Conservation (phyloP, 1,140 invertebrate genomes). For the Hypsibius dujardini region DNA sequence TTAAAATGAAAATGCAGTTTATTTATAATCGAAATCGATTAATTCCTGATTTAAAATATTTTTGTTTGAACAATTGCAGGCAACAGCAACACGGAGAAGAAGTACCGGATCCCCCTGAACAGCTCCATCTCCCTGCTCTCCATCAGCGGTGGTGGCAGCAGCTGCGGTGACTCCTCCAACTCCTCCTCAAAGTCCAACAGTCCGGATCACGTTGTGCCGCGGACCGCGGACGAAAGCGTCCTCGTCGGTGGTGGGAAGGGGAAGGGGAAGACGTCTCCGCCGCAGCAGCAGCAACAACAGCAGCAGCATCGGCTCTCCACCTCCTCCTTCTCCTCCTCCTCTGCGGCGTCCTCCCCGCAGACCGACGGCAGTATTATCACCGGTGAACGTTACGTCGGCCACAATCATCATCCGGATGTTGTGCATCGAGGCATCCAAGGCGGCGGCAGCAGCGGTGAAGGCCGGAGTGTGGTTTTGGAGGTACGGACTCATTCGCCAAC, state of each 20-base stretch:
- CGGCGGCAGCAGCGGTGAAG: not conserved
- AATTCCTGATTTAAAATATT: no score
- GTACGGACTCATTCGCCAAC: not conserved
- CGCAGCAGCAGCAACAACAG: no score
- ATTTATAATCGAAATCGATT: no score
- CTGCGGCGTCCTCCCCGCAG: conserved; percentile 1
- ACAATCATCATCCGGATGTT: not conserved
- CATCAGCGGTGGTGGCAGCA: no score
- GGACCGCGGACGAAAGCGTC: not conserved
- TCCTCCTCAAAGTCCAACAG: conserved; percentile 6
- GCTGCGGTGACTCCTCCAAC: not conserved
- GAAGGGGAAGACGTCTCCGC: no score
- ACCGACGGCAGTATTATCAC: conserved; percentile 14
- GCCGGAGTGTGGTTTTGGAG: not conserved
- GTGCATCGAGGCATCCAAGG: not conserved
- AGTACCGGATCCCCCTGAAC: no score
- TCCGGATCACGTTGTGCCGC: conserved; percentile 13
- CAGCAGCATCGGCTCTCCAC: conserved; percentile 9
- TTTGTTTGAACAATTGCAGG: no score
- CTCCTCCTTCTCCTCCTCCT: not conserved
- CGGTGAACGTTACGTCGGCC: not conserved
- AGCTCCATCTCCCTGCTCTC: no score
- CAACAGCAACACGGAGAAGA: no score
- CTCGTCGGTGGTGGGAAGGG: no score
- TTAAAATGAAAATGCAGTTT: no score